Evolutionary conservation across 2,797 vertebrate species (phyloP).

Genomic region (Peromyscus nudipes): DNA sequence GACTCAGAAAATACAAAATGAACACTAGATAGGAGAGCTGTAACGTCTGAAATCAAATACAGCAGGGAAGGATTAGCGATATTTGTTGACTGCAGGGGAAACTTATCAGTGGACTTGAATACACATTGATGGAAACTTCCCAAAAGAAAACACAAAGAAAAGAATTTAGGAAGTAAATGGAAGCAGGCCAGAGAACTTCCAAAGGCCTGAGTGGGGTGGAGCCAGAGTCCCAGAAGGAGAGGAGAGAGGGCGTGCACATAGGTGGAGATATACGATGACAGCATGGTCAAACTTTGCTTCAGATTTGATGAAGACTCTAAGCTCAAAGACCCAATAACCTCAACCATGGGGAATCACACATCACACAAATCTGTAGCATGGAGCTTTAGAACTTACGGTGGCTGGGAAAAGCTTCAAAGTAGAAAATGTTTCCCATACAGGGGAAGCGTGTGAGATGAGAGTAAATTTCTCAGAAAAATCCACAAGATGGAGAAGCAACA

Average conservation of each 20-base stretch:
- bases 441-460: not conserved
- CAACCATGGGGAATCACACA: accelerated
- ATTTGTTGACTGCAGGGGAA: not conserved
- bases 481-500: accelerated
- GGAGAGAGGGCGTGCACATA: accelerated
- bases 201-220: too few species aligned
- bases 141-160: not conserved
- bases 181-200: not conserved
- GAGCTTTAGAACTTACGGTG: accelerated
- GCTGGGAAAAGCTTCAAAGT: accelerated
- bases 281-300: not conserved
- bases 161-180: not conserved
- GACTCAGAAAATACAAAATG: not conserved
- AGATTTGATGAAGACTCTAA: not conserved
- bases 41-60: not conserved
- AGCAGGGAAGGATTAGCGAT: not conserved
- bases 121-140: not conserved
- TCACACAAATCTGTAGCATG: accelerated
- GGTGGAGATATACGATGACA: not conserved
- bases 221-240: not conserved
- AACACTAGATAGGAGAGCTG: not conserved
- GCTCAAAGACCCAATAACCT: not conserved
- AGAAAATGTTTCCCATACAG: not conserved
- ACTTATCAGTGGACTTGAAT: not conserved
- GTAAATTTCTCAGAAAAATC: not conserved